Base-by-base conservation (phyloP, 2,888 invertebrate species). In the Biston betularia region DNA sequence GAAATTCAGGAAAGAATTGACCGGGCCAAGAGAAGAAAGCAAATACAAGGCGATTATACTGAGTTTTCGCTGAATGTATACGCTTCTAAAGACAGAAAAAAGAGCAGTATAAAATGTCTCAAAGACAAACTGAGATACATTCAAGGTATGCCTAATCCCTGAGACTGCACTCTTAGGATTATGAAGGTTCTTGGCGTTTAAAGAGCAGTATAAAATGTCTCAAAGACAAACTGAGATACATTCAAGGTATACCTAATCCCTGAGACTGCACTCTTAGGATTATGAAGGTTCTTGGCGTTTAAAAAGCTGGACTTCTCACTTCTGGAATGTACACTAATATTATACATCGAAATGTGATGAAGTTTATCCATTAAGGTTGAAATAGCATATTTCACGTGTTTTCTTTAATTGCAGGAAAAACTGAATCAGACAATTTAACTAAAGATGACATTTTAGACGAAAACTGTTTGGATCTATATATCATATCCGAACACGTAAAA, bases 121-220 rank as follows among this genome's bases (percentile, higher is more conserved):
- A 94, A 94, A 79, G 92, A 93, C 58, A 92, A 89, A 80, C 75
- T 94, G 67, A 82, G 90, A 78, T 92, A 86, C 68, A 75, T 90
- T 69, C 92, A 93, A 87, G 92, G 92, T 90, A 78, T 58, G 49
- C 12, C 8, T 42, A n/a, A 24, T 24, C 1, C 24, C 24, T 3
- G 24, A 24, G 24, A 24, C 24, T 24, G 24, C 3, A 24, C 24
- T 2, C 24, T 24, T 24, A 24, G 24, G 3, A 24, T 2, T 24
- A 3, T 24, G 24, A 2, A 24, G 24, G 24, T 24, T n/a, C n/a
- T n/a, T n/a, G n/a, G n/a, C n/a, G n/a, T n/a, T n/a, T n/a, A 73
- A 89, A 90, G 64, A 94, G 93, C 68, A 93, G 92, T 65, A 94
- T 94, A 33, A 93, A 93, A 80, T 90, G 92, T 70, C 81, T 94